A percentile compares a stretch with the other conserved stretches of the same genome.
These are phyloP conservation scores for Hypena proboscidalis DNA, from an alignment of 2,888 invertebrate genomes.

Conservation along the genomic window DNA sequence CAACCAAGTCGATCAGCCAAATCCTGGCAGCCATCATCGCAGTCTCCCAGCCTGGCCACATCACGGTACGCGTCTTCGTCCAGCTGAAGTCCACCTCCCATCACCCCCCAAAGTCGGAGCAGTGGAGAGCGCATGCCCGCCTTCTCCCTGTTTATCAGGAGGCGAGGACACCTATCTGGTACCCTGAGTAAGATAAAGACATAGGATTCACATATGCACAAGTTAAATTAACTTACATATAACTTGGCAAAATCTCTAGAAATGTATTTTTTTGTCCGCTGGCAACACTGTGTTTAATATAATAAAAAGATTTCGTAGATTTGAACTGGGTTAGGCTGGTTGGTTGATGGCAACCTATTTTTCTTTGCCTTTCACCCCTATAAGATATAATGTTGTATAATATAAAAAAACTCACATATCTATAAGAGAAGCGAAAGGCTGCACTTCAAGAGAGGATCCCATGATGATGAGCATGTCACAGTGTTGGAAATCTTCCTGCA, in stretches of 20 bases:
- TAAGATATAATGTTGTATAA: neutral
- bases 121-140: slow-evolving; percentile 77
- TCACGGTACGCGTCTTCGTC: slow-evolving; percentile 89
- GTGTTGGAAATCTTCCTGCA: slow-evolving; percentile 90
- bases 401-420: slow-evolving; percentile 85
- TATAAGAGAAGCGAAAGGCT: slow-evolving; percentile 96
- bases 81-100: slow-evolving; percentile 87
- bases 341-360: no score
- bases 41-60: slow-evolving; percentile 93
- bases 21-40: slow-evolving; percentile 91
- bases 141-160: slow-evolving; percentile 95
- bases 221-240: no score
- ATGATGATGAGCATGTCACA: slow-evolving; percentile 97
- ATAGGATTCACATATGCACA: no score
- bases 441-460: slow-evolving; percentile 97
- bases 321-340: no score
- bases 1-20: slow-evolving; percentile 92
- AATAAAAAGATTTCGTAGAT: no score
- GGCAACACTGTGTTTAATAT: no score
- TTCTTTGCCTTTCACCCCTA: no score
- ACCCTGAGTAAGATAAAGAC: slow-evolving; percentile 61
- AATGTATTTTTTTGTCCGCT: no score
- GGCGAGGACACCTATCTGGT: slow-evolving; percentile 89
- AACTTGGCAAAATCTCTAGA: no score
- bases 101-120: slow-evolving; percentile 64